phyloP scores from a whole-genome alignment of 2,113 vertebrate species.

The Nothoprocta pentlandii region DNA sequence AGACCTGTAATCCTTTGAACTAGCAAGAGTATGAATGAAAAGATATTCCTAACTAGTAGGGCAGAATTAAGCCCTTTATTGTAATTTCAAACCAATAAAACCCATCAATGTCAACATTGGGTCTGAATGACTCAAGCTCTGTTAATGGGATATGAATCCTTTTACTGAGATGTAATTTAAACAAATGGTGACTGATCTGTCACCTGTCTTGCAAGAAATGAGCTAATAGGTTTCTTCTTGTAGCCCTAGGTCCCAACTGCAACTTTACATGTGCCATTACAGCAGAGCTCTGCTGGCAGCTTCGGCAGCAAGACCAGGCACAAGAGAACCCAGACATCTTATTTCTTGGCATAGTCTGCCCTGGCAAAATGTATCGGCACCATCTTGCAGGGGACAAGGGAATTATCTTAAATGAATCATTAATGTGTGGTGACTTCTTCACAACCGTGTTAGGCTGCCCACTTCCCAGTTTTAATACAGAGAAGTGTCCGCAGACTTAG shows the following conservation, averaged over 20 bases:
- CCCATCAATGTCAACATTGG: not conserved
- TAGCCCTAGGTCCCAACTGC: not conserved
- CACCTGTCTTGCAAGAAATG: not conserved
- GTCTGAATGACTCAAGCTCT: not conserved
- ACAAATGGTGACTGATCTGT: not conserved
- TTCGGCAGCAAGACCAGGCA: not conserved
- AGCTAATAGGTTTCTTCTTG: not conserved
- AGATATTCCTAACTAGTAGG: not conserved
- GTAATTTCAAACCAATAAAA: not conserved
- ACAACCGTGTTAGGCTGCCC: constrained; percentile 1
- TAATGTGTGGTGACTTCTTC: constrained; percentile 44
- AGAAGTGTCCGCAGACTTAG: not conserved
- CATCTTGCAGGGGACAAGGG: not conserved
- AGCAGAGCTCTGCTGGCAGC: not conserved
- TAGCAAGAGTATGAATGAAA: not conserved
- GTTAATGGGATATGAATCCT: not conserved
- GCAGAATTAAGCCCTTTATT: not conserved
- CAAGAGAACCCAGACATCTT: not conserved
- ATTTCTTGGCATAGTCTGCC: not conserved
- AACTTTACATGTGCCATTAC: not conserved
- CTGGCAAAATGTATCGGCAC: not conserved
- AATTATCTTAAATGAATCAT: not conserved
- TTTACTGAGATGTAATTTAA: not conserved
- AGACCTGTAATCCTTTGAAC: not conserved
- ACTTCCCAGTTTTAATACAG: constrained; percentile 10